A percentile compares a stretch with the other conserved stretches of the same genome.
Conservation (phyloP, 1,140 invertebrate genomes). For the Drosophila santomea region DNA sequence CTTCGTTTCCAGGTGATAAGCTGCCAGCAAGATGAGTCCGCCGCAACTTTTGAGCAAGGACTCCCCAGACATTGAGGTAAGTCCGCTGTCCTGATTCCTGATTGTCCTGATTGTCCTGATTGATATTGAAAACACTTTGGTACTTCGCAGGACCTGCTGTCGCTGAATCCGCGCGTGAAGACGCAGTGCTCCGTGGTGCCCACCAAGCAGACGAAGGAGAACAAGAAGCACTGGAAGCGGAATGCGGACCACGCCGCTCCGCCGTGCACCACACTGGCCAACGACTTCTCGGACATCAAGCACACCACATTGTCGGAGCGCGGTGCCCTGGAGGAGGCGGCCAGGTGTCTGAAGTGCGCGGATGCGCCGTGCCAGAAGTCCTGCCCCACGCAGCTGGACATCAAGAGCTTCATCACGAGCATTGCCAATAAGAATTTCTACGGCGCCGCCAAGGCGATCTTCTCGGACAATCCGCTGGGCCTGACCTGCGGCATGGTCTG, state of each 20-base stretch:
- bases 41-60: constrained; percentile 87
- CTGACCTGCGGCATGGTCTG: constrained; percentile 99
- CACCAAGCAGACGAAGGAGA: constrained; percentile 92
- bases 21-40: constrained; percentile 69
- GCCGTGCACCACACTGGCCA: constrained; percentile 91
- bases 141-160: constrained; percentile 90
- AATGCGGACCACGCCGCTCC: constrained; percentile 90
- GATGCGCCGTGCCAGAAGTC: constrained; percentile 99
- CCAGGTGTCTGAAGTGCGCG: constrained; percentile 97
- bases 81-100: constrained; percentile 35
- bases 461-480: constrained; percentile 98
- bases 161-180: constrained; percentile 93
- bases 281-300: constrained; percentile 99
- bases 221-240: constrained; percentile 97
- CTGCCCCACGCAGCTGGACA: constrained; percentile 98
- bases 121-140: not conserved
- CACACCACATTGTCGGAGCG: constrained; percentile 98
- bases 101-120: too few relatives aligned
- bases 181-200: constrained; percentile 91
- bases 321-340: constrained; percentile 95
- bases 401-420: constrained; percentile 98
- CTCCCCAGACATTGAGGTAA: constrained; percentile 89
- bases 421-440: constrained; percentile 99
- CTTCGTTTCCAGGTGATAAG: not conserved
- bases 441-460: constrained; percentile 97